These are phyloP conservation scores for Arvicanthis niloticus DNA, from an alignment of 2,113 vertebrate genomes.

Conservation along the genomic window DNA sequence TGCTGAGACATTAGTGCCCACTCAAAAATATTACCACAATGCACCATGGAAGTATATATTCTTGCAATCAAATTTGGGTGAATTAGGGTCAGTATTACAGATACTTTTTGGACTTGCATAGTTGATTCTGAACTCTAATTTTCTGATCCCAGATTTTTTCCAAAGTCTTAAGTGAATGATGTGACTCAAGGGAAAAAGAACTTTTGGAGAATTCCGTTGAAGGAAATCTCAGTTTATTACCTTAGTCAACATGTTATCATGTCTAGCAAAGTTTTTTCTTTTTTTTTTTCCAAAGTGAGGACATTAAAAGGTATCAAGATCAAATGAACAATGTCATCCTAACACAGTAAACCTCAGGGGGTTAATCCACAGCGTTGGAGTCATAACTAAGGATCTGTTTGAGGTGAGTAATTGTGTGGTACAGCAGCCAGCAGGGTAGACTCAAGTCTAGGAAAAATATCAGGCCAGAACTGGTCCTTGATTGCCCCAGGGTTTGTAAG, in stretches of 20 bases:
- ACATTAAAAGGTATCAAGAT: conserved; percentile 11
- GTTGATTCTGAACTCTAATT: conserved; percentile 5
- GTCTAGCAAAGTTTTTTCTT: background rate
- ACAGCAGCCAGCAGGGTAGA: background rate
- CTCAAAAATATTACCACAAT: background rate
- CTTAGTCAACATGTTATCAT: background rate
- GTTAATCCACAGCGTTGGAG: background rate
- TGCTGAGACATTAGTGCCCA: background rate
- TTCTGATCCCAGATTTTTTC: conserved; percentile 9
- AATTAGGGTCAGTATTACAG: background rate
- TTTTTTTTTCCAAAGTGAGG: conserved; percentile 36
- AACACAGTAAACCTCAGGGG: background rate
- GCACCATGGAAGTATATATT: background rate
- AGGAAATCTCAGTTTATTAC: background rate
- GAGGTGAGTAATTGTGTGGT: background rate
- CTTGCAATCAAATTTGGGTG: background rate
- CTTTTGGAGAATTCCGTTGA: background rate
- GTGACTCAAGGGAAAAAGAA: background rate
- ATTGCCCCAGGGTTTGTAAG: background rate
- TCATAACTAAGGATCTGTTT: background rate
- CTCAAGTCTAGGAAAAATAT: background rate
- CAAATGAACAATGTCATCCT: background rate
- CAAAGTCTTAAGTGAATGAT: background rate
- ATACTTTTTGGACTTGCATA: background rate
- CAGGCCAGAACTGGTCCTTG: background rate